Percentiles rank a stretch among this genome's conserved stretches.
Evolutionary conservation across 2,113 vertebrate species (phyloP).

Genomic region (Merops nubicus): DNA sequence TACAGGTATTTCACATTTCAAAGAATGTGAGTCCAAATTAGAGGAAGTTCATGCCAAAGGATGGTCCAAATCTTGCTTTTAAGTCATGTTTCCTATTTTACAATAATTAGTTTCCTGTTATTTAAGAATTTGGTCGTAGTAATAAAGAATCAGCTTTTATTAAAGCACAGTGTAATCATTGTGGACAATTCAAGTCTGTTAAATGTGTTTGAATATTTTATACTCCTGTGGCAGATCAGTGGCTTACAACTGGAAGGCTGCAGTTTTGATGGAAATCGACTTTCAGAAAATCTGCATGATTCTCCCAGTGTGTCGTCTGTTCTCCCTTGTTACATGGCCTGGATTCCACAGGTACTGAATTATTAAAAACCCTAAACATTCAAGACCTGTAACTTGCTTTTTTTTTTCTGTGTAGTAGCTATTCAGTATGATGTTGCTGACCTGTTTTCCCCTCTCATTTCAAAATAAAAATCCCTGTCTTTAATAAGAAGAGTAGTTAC

Average conservation of each 20-base stretch:
- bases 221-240: constrained; percentile 80
- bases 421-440: constrained; percentile 13
- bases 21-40: constrained; percentile 19
- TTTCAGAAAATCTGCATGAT: constrained; percentile 92
- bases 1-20: constrained; percentile 12
- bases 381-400: constrained; percentile 29
- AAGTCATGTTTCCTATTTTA: constrained; percentile 22
- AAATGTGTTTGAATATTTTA: constrained; percentile 5
- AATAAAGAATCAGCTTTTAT: neutral
- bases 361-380: constrained; percentile 53
- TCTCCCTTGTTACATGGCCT: constrained; percentile 92
- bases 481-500: neutral
- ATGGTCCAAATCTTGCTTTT: neutral
- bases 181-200: constrained; percentile 3
- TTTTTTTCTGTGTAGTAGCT: constrained; percentile 24
- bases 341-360: constrained; percentile 88
- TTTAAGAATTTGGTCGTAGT: neutral
- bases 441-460: neutral
- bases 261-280: constrained; percentile 89
- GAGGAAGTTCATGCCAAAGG: neutral
- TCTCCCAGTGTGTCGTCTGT: constrained; percentile 93
- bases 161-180: neutral
- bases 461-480: neutral
- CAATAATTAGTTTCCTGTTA: constrained; percentile 43
- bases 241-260: constrained; percentile 94